Conservation (phyloP, 2,888 invertebrate species). For the Dermolepida albohirtum region DNA sequence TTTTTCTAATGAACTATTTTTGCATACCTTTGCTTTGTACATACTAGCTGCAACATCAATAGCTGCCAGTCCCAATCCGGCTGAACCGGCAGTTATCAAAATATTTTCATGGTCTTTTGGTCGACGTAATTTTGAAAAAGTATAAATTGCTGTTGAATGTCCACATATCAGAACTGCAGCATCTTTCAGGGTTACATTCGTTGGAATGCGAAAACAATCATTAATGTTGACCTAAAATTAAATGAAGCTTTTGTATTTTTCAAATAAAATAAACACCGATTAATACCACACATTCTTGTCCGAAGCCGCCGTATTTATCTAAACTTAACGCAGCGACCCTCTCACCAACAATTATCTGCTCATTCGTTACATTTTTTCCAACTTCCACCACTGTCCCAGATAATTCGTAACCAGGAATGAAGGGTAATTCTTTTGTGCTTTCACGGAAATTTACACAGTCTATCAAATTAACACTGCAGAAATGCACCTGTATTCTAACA, state of each 20-base stretch:
- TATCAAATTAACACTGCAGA: conserved; percentile 74
- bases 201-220: conserved; percentile 72
- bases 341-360: conserved; percentile 67
- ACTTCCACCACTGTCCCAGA: conserved; percentile 72
- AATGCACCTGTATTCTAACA: conserved; percentile 74
- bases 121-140: conserved; percentile 69
- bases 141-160: conserved; percentile 75
- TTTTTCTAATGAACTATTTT: background rate
- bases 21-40: conserved; percentile 72
- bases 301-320: conserved; percentile 70
- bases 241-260: background rate
- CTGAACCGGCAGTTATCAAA: conserved; percentile 75
- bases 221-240: conserved; percentile 60
- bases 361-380: conserved; percentile 65
- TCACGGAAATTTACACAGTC: conserved; percentile 70
- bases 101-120: conserved; percentile 69
- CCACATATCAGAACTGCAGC: conserved; percentile 72
- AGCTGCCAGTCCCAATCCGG: conserved; percentile 74
- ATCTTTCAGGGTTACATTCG: conserved; percentile 67
- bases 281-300: conserved; percentile 70
- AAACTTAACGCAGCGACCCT: conserved; percentile 71
- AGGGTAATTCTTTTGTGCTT: conserved; percentile 67
- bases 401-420: conserved; percentile 75
- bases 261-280: conserved; percentile 19
- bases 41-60: conserved; percentile 77